Conservation (phyloP, 2,113 vertebrate species). For the Heptranchias perlo region DNA sequence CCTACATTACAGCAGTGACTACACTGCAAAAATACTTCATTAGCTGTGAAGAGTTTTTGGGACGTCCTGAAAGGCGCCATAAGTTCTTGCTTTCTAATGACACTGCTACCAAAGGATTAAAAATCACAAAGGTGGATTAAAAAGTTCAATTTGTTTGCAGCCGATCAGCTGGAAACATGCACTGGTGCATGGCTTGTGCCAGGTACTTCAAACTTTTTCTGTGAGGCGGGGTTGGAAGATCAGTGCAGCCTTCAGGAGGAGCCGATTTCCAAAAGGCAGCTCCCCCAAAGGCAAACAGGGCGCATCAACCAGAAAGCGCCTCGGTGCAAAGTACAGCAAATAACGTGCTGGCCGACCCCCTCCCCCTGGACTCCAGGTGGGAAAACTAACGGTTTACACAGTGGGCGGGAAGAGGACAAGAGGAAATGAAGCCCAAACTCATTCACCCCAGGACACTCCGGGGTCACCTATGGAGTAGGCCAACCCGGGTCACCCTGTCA, state of each 20-base stretch:
- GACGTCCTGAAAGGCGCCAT: neutral
- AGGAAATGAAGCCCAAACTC: neutral
- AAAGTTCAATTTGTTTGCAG: neutral
- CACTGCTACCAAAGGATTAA: neutral
- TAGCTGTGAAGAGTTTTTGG: neutral
- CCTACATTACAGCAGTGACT: no score
- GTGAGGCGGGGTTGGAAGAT: neutral
- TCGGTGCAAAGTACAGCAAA: neutral
- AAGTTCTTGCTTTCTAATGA: neutral
- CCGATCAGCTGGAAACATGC: neutral
- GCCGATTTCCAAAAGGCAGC: neutral
- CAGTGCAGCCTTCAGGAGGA: neutral
- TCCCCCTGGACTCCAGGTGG: neutral
- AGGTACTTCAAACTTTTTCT: neutral
- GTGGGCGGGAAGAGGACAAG: neutral
- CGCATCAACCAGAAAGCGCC: neutral
- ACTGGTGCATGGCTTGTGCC: no score
- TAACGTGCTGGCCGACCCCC: neutral
- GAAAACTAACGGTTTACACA: neutral
- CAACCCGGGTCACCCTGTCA: neutral
- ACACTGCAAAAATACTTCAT: neutral
- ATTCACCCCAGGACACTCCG: neutral
- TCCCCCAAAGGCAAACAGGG: no score
- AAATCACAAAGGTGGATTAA: neutral
- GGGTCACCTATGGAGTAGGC: neutral